Percentiles rank a stretch among this genome's conserved stretches.
Evolutionary conservation across 2,797 vertebrate genomes (phyloP).

Genomic region (Fringilla coelebs): DNA sequence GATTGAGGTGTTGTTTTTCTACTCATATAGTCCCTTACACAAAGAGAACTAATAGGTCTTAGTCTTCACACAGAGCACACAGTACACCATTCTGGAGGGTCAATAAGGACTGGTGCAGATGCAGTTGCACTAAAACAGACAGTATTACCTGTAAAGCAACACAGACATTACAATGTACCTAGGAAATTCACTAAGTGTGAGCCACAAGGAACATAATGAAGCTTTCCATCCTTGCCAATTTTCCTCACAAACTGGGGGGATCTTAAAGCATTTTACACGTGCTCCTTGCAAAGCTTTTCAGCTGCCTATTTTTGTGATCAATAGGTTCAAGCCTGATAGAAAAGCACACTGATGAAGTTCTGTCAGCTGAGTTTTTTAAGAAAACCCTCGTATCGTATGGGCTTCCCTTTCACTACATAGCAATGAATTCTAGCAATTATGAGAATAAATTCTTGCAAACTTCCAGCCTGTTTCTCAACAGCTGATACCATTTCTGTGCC

Average conservation of each 20-base stretch:
- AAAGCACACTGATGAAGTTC: background rate
- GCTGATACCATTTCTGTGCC: constrained; percentile 27
- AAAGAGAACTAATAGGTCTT: background rate
- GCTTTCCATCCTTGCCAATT: background rate
- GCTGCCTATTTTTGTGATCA: background rate
- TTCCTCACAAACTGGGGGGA: background rate
- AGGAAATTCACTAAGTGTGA: background rate
- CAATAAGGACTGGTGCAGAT: background rate
- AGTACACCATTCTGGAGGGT: background rate
- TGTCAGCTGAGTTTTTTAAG: background rate
- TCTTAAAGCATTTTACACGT: background rate
- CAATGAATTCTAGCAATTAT: background rate
- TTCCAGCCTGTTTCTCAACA: constrained; percentile 2
- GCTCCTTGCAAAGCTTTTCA: background rate
- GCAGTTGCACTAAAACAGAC: background rate
- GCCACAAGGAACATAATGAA: background rate
- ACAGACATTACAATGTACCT: background rate
- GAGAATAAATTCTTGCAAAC: constrained; percentile 15
- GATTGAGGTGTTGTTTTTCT: background rate
- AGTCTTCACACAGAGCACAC: background rate
- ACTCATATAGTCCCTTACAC: background rate
- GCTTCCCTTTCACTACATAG: background rate
- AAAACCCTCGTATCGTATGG: background rate
- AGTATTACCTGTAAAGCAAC: background rate
- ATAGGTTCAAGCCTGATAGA: background rate